These are phyloP conservation scores for Campopleginae sp. DNA, from an alignment of 2,888 invertebrate species.

Conservation along the genomic window DNA sequence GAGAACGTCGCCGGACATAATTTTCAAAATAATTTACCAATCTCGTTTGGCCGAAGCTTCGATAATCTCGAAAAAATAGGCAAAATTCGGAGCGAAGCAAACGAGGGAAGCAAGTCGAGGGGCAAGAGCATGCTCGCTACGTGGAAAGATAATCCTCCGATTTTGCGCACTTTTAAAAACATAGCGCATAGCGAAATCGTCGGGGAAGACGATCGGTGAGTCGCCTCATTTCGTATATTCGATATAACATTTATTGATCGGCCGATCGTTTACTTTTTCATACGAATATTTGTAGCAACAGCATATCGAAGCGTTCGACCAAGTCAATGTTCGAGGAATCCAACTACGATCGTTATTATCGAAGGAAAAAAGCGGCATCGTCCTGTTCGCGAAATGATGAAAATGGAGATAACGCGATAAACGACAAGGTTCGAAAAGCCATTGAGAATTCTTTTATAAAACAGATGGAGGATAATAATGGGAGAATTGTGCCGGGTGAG, in stretches of 20 bases:
- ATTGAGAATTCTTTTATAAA: conserved; percentile 82
- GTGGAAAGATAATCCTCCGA: conserved; percentile 77
- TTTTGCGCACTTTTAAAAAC: conserved; percentile 76
- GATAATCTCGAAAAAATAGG: conserved; percentile 75
- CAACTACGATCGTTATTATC: conserved; percentile 70
- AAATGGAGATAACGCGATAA: conserved; percentile 70
- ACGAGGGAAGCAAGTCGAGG: conserved; percentile 28
- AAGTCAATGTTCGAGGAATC: conserved; percentile 80
- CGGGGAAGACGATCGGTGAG: conserved; percentile 75
- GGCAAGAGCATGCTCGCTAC: conserved; percentile 66
- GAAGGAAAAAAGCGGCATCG: conserved; percentile 55
- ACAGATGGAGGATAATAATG: conserved; percentile 74
- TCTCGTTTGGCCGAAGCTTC: conserved; percentile 72
- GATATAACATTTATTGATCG: too few relatives aligned
- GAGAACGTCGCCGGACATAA: conserved; percentile 70
- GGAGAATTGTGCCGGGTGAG: conserved; percentile 38
- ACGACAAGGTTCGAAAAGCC: conserved; percentile 79
- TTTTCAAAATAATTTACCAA: conserved; percentile 72
- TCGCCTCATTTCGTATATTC: too few relatives aligned
- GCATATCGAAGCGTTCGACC: conserved; percentile 78
- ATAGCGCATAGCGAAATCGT: conserved; percentile 79
- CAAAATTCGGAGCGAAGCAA: too few relatives aligned
- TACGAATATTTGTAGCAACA: conserved; percentile 64
- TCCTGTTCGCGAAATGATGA: conserved; percentile 18
- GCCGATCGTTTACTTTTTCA: not conserved